Evolutionary conservation across 2,888 invertebrate genomes (phyloP).

Genomic region (Ectropis crepuscularia): DNA sequence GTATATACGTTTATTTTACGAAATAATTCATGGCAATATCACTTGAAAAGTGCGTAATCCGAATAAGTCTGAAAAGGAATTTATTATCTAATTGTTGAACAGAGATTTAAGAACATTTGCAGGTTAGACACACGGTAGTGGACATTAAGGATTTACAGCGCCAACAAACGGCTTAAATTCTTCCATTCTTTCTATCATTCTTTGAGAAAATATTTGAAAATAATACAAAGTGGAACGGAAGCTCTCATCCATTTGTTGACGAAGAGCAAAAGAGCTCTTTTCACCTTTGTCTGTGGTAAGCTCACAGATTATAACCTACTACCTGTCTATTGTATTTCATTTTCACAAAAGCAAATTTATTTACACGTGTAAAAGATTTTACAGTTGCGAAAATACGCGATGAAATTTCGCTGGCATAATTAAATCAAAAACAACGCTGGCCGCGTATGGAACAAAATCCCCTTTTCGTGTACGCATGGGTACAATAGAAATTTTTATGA

Average conservation of each 20-base stretch:
- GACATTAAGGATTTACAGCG: background rate
- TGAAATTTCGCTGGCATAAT: slow-evolving; percentile 36
- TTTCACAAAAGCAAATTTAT: slow-evolving; percentile 34
- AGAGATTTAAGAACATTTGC: no score
- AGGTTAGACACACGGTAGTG: no score
- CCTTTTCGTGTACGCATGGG: slow-evolving; percentile 17
- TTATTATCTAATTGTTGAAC: no score
- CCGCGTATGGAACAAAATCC: slow-evolving; percentile 32
- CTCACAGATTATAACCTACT: slow-evolving; percentile 22
- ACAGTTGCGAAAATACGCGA: slow-evolving; percentile 26
- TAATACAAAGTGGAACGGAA: slow-evolving; percentile 48
- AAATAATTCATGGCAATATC: no score
- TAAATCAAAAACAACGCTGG: slow-evolving; percentile 40
- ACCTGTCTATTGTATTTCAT: slow-evolving; percentile 28
- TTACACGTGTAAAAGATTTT: slow-evolving; percentile 50
- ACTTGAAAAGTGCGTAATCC: no score
- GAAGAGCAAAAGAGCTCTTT: slow-evolving; percentile 27
- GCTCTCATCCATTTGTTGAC: slow-evolving; percentile 8
- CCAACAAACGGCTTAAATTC: background rate
- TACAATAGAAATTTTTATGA: no score
- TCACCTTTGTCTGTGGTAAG: slow-evolving; percentile 27
- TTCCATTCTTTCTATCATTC: background rate
- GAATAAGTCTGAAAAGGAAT: no score
- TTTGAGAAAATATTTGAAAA: slow-evolving; percentile 46
- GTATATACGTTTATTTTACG: no score